Percentiles rank a stretch among this genome's conserved stretches.
Evolutionary conservation across 1,140 invertebrate genomes (phyloP).

Genomic region (Drosophila aff.): DNA sequence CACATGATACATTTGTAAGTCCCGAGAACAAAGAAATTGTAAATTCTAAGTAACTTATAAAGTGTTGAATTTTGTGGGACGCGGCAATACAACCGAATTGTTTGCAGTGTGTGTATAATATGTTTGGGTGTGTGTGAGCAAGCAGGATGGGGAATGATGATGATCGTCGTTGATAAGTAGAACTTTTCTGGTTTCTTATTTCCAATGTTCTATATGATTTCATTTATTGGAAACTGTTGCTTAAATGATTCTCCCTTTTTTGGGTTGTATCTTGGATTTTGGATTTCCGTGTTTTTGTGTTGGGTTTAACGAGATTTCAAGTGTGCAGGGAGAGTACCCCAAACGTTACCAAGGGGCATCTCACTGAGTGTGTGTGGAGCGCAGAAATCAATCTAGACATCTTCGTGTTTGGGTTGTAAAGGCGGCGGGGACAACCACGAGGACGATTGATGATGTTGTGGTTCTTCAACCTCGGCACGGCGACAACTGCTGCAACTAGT

Average conservation of each 20-base stretch:
- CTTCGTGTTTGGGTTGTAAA: neutral
- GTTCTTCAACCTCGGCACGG: slow-evolving; percentile 62
- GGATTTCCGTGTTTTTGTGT: neutral
- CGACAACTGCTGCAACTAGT: slow-evolving; percentile 72
- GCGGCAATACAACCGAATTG: slow-evolving; percentile 14
- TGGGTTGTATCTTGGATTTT: too few species aligned
- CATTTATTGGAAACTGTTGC: slow-evolving; percentile 8
- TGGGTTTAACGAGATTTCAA: neutral
- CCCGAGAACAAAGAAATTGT: slow-evolving; percentile 7
- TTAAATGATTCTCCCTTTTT: neutral
- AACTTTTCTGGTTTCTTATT: neutral
- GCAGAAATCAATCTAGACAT: neutral
- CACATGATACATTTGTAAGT: slow-evolving; percentile 24
- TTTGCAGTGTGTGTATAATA: neutral
- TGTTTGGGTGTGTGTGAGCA: neutral
- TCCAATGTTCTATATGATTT: neutral
- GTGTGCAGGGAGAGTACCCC: neutral
- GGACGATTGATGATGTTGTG: slow-evolving; percentile 21
- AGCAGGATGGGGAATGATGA: slow-evolving; percentile 17
- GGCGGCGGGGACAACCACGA: neutral
- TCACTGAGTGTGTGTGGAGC: slow-evolving; percentile 2
- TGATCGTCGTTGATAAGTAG: neutral
- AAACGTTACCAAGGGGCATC: neutral
- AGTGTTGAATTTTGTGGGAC: slow-evolving; percentile 15
- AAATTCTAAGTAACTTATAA: slow-evolving; percentile 29